Base-by-base conservation (phyloP, 2,113 vertebrate species). In the Seriola quinqueradiata region DNA sequence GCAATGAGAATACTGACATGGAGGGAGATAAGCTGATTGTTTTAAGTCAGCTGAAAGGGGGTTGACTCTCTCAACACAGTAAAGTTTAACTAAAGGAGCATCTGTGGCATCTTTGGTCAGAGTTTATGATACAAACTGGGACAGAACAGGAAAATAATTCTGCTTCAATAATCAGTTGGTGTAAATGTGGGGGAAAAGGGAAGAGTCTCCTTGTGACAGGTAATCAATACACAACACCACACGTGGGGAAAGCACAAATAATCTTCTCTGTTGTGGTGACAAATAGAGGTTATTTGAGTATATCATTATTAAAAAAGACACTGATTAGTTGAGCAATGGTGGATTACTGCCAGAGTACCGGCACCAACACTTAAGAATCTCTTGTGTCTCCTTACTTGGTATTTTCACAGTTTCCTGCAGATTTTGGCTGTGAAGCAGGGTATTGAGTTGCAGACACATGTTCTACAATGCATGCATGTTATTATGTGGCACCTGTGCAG, bases 11-110 rank as follows among this genome's bases (percentile, higher is more conserved):
- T 3, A 28, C 28, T 54, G 52, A 13, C 28, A 46, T 8, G 7
- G 8, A 40, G 50, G 11, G 54, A 77, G 74, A 86, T 48, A 69
- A 75, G 38, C 1, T 32, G 54, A 73, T 44, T 50, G 60, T 21
- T 66, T 64, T 46, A 3, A 54, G 66, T 70, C 42, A 25, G 55
- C n/a, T 72, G 8, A 66, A 46, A 14, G 40, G 25, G 17, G 25
- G 14, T 40, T 16, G 36, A 48, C 44, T 23, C 36, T 69, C 52
- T 54, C 5, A 60, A 42, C 54, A 60, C 25, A 64, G 61, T 64
- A 14, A 7, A 57, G 67, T 64, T 75, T 58, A 68, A 9, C 34
- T 40, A 28, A 61, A 61, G 12, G 32, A 57, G 54, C 28, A 9
- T 17, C 16, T 2, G 4, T 34, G 17, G 13, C 32, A 44, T 52